Percentiles rank a stretch among this genome's conserved stretches.
These are phyloP conservation scores for Chelonoidis abingdonii DNA, from an alignment of 2,113 vertebrate species.

Conservation along the genomic window DNA sequence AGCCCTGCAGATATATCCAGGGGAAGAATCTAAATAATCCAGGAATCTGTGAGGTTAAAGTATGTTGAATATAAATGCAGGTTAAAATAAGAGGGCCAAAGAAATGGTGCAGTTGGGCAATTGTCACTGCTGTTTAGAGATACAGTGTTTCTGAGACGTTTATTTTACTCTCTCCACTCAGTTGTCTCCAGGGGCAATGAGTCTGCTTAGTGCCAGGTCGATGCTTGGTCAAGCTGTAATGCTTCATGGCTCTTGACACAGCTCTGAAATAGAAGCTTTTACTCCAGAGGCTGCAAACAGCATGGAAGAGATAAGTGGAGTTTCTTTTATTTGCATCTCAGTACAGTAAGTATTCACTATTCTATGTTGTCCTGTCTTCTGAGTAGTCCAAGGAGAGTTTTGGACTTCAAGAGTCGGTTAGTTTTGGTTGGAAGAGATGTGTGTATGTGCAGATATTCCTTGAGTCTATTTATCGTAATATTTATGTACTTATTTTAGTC, in stretches of 20 bases:
- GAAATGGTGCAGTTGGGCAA: background rate
- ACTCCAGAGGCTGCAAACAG: slow-evolving; percentile 60
- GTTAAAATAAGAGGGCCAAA: background rate
- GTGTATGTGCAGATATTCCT: background rate
- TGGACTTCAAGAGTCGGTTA: background rate
- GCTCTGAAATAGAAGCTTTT: slow-evolving; percentile 77
- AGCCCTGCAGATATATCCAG: background rate
- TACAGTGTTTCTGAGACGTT: slow-evolving; percentile 6
- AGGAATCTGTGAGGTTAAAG: background rate
- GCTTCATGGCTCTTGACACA: slow-evolving; percentile 68
- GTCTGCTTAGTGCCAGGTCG: slow-evolving; percentile 65
- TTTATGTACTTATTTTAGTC: background rate
- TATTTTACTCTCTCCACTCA: slow-evolving; percentile 49
- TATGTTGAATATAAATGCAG: background rate
- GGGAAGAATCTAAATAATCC: background rate
- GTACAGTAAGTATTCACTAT: background rate
- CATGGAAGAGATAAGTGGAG: slow-evolving; percentile 40
- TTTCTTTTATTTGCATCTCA: background rate
- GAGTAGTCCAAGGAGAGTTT: slow-evolving; percentile 18
- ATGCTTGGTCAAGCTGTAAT: slow-evolving; percentile 72
- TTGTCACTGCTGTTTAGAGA: slow-evolving; percentile 1
- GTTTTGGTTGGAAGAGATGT: background rate
- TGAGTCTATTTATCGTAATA: background rate
- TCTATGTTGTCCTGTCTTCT: background rate
- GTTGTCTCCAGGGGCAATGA: slow-evolving; percentile 62